Conservation (phyloP, 2,113 vertebrate genomes). For the Trachemys scripta region DNA sequence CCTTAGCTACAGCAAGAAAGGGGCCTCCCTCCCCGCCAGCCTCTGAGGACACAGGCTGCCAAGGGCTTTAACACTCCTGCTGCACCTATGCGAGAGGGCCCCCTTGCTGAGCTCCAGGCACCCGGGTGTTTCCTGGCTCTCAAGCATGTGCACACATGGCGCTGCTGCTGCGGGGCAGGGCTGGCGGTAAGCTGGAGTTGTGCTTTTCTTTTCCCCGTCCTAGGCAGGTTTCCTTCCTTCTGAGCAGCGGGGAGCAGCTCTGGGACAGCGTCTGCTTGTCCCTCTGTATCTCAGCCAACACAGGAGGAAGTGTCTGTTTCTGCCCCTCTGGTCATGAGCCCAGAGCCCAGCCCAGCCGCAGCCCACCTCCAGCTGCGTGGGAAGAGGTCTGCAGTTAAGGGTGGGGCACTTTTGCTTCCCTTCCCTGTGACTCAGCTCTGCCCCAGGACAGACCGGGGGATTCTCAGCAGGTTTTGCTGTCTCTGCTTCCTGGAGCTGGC, state of each 20-base stretch:
- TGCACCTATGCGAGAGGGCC: too few species aligned
- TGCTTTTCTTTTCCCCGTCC: not conserved
- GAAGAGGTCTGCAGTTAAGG: not conserved
- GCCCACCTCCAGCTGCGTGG: not conserved
- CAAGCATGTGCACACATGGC: too few species aligned
- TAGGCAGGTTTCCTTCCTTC: not conserved
- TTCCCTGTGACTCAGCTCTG: not conserved
- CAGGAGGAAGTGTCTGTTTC: not conserved
- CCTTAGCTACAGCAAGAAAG: not conserved
- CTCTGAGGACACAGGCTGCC: too few species aligned
- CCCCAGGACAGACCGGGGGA: not conserved
- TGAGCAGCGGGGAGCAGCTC: too few species aligned
- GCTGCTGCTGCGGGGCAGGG: not conserved
- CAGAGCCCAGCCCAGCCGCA: too few species aligned
- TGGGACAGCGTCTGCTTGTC: not conserved
- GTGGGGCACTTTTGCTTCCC: not conserved
- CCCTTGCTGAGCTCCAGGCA: not conserved
- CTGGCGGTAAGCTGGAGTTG: not conserved
- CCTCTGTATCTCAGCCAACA: not conserved
- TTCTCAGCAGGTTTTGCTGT: not conserved
- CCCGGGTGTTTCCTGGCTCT: not conserved
- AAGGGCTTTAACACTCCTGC: not conserved
- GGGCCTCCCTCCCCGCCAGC: too few species aligned
- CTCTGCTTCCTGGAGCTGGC: not conserved
- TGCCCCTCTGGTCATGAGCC: not conserved